A percentile compares a stretch with the other conserved stretches of the same genome.
Conservation (phyloP, 1,140 invertebrate genomes). For the Ostrea edulis region DNA sequence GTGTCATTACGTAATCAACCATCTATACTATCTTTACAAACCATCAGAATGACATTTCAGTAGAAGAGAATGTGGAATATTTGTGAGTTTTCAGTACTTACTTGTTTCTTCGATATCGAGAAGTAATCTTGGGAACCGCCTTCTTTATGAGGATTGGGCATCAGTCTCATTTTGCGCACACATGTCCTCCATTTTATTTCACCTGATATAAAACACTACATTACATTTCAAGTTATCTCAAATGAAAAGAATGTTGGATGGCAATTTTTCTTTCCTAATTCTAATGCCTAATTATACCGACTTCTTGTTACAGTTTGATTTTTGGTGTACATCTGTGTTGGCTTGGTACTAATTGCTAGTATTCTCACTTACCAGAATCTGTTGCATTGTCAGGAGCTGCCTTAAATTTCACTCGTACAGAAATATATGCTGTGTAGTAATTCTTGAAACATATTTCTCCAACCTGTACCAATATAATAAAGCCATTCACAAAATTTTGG, state of each 20-base stretch:
- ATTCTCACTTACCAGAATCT: constrained; percentile 52
- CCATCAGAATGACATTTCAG: too few relatives aligned
- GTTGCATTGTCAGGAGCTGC: constrained; percentile 55
- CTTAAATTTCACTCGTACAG: constrained; percentile 68
- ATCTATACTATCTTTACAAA: too few relatives aligned
- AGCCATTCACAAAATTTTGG: neutral
- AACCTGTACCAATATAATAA: constrained; percentile 69
- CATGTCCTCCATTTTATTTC: constrained; percentile 79
- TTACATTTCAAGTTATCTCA: too few relatives aligned
- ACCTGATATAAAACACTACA: constrained; percentile 52
- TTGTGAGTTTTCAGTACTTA: constrained; percentile 56
- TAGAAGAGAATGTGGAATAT: too few relatives aligned
- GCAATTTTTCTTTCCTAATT: too few relatives aligned
- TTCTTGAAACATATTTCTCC: constrained; percentile 81
- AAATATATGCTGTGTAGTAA: constrained; percentile 80
- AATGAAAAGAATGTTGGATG: too few relatives aligned
- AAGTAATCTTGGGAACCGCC: constrained; percentile 80
- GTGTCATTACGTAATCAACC: too few relatives aligned
- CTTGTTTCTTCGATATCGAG: constrained; percentile 79
- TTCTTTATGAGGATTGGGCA: constrained; percentile 81
- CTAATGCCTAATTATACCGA: neutral
- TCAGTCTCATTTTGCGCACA: constrained; percentile 78
- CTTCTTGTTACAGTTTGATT: neutral
- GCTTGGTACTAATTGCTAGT: neutral
- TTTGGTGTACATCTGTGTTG: too few relatives aligned